phyloP scores from a whole-genome alignment of 2,797 vertebrate species.

The Kryptopterus vitreolus region DNA sequence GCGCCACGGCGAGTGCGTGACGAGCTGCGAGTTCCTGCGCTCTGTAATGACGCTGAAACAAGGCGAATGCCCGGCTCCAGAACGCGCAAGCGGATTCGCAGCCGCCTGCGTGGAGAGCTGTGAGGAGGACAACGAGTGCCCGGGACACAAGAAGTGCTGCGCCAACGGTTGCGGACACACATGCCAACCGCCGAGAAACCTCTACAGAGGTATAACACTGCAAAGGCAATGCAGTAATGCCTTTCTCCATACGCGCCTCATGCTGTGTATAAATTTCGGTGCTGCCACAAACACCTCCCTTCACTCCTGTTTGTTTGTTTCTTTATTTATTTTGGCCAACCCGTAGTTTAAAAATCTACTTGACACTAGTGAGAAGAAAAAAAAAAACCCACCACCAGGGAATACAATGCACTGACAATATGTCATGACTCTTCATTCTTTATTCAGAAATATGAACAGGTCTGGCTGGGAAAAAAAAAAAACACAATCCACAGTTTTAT shows the following conservation, averaged over 20 bases:
- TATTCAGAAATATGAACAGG: neutral
- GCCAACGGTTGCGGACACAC: slow-evolving; percentile 91
- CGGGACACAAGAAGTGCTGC: slow-evolving; percentile 88
- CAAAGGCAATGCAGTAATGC: neutral
- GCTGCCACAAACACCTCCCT: neutral
- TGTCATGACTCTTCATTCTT: neutral
- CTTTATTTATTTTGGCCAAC: neutral
- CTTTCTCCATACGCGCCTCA: neutral
- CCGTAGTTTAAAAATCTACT: neutral
- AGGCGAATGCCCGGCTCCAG: slow-evolving; percentile 85
- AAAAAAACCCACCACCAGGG: neutral
- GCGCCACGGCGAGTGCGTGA: slow-evolving; percentile 88
- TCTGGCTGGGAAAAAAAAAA: too few relatives aligned
- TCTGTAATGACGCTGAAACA: slow-evolving; percentile 82
- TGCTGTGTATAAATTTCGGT: neutral
- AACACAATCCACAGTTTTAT: neutral
- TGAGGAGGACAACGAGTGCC: slow-evolving; percentile 82
- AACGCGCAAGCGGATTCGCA: slow-evolving; percentile 87
- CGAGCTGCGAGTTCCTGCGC: slow-evolving; percentile 91
- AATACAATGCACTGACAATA: neutral
- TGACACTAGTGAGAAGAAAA: neutral
- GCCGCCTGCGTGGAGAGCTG: slow-evolving; percentile 93
- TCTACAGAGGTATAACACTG: slow-evolving; percentile 79
- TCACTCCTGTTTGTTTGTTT: neutral
- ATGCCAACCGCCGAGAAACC: slow-evolving; percentile 85